These are phyloP conservation scores for Agonopterix alstromeriana DNA, from an alignment of 2,888 invertebrate species.

Conservation along the genomic window DNA sequence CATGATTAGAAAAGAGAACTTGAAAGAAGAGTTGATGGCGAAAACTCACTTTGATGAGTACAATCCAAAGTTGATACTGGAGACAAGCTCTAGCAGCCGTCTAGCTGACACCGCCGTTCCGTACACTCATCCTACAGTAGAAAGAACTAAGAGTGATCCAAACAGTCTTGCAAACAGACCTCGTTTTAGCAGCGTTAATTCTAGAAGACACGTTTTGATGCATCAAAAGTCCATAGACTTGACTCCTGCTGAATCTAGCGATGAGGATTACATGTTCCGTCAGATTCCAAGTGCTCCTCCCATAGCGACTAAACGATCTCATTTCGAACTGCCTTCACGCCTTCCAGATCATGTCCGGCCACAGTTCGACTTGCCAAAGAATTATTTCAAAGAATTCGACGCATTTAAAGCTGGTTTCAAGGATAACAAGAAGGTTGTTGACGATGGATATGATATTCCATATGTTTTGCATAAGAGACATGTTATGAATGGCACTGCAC, in stretches of 20 bases:
- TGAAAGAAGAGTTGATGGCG: conserved; percentile 80
- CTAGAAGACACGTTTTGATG: conserved; percentile 86
- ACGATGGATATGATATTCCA: conserved; percentile 84
- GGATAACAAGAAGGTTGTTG: conserved; percentile 60
- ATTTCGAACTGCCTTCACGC: conserved; percentile 80
- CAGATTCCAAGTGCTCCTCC: conserved; percentile 85
- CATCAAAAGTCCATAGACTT: conserved; percentile 91
- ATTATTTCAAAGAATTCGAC: conserved; percentile 82
- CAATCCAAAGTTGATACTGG: conserved; percentile 80
- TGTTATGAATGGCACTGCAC: conserved; percentile 89
- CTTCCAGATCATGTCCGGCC: conserved; percentile 78
- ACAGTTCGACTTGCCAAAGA: conserved; percentile 83
- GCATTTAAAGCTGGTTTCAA: conserved; percentile 74
- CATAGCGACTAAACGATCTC: conserved; percentile 83
- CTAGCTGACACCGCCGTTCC: conserved; percentile 69
- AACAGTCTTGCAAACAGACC: conserved; percentile 85
- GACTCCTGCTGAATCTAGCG: conserved; percentile 90
- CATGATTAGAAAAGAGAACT: conserved; percentile 68
- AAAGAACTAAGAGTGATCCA: conserved; percentile 91
- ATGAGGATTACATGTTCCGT: conserved; percentile 87
- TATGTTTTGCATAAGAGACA: conserved; percentile 91
- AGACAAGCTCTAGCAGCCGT: conserved; percentile 72
- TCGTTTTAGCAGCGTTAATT: conserved; percentile 83
- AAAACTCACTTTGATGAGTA: conserved; percentile 83
- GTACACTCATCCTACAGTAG: conserved; percentile 84